Conservation (phyloP, 2,888 invertebrate species). For the Glaucopsyche alexis region DNA sequence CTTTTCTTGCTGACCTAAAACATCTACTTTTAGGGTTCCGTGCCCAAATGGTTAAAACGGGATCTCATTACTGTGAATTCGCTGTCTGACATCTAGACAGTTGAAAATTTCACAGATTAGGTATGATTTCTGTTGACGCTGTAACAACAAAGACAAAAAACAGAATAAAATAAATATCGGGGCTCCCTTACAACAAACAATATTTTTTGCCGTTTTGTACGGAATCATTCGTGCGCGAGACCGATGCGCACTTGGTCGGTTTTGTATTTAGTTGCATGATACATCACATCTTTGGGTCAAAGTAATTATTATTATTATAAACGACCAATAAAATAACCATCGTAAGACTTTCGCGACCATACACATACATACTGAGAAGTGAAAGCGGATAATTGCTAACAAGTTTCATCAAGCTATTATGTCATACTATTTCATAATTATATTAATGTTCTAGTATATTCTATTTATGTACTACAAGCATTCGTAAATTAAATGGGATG, state of each 20-base stretch:
- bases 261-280: too few relatives aligned
- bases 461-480: neutral
- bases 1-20: neutral
- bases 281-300: neutral
- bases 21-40: neutral
- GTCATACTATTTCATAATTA: conserved; percentile 13
- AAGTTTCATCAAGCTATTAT: neutral
- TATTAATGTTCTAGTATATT: neutral
- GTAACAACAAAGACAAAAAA: too few relatives aligned
- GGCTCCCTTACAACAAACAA: too few relatives aligned
- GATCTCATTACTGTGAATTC: too few relatives aligned
- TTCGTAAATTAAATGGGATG: neutral
- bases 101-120: too few relatives aligned
- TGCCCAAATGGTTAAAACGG: too few relatives aligned
- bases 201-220: too few relatives aligned
- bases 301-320: conserved; percentile 9
- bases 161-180: too few relatives aligned
- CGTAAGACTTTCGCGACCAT: conserved; percentile 21
- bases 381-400: conserved; percentile 29
- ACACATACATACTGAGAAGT: conserved; percentile 25
- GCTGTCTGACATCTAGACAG: too few relatives aligned
- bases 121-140: too few relatives aligned
- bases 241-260: too few relatives aligned
- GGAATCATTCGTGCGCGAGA: too few relatives aligned
- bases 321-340: conserved; percentile 7